These are phyloP conservation scores for Tenthredo mesomela DNA, from an alignment of 2,888 invertebrate genomes.

Conservation along the genomic window DNA sequence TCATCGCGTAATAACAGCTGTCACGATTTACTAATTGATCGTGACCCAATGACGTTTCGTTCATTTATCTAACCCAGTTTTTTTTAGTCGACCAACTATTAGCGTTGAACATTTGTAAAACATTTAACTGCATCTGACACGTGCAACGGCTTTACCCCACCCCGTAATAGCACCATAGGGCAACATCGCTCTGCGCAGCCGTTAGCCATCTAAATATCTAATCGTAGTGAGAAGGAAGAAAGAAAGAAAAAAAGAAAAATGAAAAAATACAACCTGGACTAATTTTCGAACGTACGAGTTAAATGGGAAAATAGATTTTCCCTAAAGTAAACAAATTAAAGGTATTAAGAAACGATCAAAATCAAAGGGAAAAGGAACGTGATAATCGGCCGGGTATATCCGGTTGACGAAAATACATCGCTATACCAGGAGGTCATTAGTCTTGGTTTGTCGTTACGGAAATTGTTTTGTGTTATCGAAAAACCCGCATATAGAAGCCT, in stretches of 20 bases:
- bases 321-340: background rate
- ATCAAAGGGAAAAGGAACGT: slow-evolving; percentile 17
- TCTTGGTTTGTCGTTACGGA: slow-evolving; percentile 3
- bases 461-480: slow-evolving; percentile 7
- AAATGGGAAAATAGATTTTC: slow-evolving; percentile 14
- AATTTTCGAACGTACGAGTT: background rate
- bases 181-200: background rate
- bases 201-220: background rate
- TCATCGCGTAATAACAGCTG: slow-evolving; percentile 32
- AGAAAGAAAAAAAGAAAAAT: no score
- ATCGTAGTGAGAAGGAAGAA: slow-evolving; percentile 18
- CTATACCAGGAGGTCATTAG: slow-evolving; percentile 37
- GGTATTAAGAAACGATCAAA: background rate
- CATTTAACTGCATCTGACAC: slow-evolving; percentile 46
- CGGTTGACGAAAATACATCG: slow-evolving; percentile 38
- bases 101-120: slow-evolving; percentile 40
- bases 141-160: slow-evolving; percentile 19
- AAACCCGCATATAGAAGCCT: background rate
- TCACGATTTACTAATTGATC: slow-evolving; percentile 45
- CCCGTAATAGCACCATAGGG: slow-evolving; percentile 26
- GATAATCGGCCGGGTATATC: slow-evolving; percentile 25
- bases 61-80: slow-evolving; percentile 42
- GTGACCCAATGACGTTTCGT: slow-evolving; percentile 39
- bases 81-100: background rate
- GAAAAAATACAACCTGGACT: background rate